Conservation (phyloP, 1,140 invertebrate species). For the Ceratosolen fusciceps region DNA sequence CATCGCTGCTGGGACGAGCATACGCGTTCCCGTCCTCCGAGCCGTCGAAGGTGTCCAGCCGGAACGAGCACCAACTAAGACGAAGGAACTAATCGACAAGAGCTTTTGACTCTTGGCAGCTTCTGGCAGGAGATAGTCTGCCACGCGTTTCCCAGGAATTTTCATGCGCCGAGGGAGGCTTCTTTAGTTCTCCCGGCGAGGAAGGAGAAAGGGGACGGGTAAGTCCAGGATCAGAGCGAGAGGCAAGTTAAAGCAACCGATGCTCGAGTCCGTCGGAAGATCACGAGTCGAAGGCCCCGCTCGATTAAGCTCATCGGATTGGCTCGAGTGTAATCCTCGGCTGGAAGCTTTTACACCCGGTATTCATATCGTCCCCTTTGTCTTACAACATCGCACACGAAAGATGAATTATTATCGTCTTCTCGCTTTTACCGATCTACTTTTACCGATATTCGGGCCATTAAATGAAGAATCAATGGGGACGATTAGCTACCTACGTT, state of each 20-base stretch:
- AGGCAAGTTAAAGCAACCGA: background rate
- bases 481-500: too few species aligned
- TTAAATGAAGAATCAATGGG: too few species aligned
- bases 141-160: background rate
- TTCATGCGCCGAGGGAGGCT: background rate
- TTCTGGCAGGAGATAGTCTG: background rate
- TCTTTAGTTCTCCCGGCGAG: background rate
- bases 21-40: background rate
- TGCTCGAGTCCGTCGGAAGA: background rate
- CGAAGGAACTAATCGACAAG: slow-evolving; percentile 17
- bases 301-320: background rate
- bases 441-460: too few species aligned
- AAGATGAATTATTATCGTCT: too few species aligned
- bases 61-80: too few species aligned
- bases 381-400: too few species aligned
- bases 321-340: background rate
- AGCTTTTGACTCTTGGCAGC: slow-evolving; percentile 1
- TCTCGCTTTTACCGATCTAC: too few species aligned
- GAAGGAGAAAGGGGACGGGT: too few species aligned
- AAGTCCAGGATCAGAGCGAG: too few species aligned
- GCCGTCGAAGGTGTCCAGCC: too few species aligned
- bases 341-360: background rate
- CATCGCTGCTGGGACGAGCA: slow-evolving; percentile 1
- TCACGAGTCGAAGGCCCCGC: background rate
- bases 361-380: too few species aligned